These are phyloP conservation scores for Phyllotreta cruciferae DNA, from an alignment of 2,888 invertebrate genomes.

Conservation along the genomic window DNA sequence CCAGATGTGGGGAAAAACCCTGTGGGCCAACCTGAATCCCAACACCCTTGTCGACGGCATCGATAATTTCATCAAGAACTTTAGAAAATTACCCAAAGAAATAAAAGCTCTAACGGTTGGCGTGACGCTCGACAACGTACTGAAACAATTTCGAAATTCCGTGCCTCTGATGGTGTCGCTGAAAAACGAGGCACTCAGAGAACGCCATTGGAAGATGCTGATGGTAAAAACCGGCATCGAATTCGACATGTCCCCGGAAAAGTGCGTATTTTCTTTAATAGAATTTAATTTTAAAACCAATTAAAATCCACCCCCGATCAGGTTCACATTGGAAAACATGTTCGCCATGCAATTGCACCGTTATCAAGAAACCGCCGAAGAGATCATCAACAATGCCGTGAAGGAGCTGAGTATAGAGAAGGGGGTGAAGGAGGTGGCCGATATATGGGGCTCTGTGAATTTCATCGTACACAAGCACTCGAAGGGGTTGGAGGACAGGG, in stretches of 20 bases:
- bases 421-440: slow-evolving; percentile 82
- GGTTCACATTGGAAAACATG: slow-evolving; percentile 88
- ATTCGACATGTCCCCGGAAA: slow-evolving; percentile 86
- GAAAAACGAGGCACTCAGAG: slow-evolving; percentile 88
- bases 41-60: slow-evolving; percentile 85
- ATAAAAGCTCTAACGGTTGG: slow-evolving; percentile 70
- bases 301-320: no score
- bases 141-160: slow-evolving; percentile 87
- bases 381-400: slow-evolving; percentile 86
- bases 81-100: slow-evolving; percentile 74
- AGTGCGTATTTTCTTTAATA: background rate
- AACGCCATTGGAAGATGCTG: slow-evolving; percentile 88
- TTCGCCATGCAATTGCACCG: slow-evolving; percentile 88
- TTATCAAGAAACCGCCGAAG: slow-evolving; percentile 84
- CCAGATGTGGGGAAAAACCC: slow-evolving; percentile 78
- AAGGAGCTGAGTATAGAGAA: slow-evolving; percentile 92
- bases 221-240: slow-evolving; percentile 84
- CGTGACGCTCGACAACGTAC: slow-evolving; percentile 75
- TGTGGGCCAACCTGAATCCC: slow-evolving; percentile 89
- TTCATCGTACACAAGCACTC: slow-evolving; percentile 73
- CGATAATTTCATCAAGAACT: slow-evolving; percentile 82
- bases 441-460: slow-evolving; percentile 72
- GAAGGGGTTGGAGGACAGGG: slow-evolving; percentile 80
- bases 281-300: no score
- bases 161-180: slow-evolving; percentile 90